A percentile compares a stretch with the other conserved stretches of the same genome.
Evolutionary conservation across 2,888 invertebrate species (phyloP).

Genomic region (Epinotia ramella): DNA sequence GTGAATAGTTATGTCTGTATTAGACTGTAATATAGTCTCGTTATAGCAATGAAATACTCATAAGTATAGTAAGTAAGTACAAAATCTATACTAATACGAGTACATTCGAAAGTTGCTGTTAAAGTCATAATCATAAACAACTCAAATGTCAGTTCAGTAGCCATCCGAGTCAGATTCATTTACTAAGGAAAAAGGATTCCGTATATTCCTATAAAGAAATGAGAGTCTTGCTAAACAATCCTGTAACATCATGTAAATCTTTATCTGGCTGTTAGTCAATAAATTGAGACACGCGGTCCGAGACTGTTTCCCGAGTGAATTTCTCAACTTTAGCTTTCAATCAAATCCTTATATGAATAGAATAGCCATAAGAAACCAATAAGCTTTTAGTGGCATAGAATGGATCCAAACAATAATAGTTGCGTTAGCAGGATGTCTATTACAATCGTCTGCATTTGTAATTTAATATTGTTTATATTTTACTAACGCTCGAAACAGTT

Average conservation of each 20-base stretch:
- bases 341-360: constrained; percentile 23
- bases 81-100: neutral
- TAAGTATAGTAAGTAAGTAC: too few species aligned
- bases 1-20: neutral
- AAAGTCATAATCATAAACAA: neutral
- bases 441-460: neutral
- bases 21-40: too few species aligned
- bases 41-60: too few species aligned
- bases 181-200: neutral
- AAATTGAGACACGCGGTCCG: constrained; percentile 21
- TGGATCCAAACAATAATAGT: neutral
- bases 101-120: neutral
- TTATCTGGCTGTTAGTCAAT: constrained; percentile 19
- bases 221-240: neutral
- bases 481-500: neutral
- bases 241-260: constrained; percentile 14
- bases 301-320: constrained; percentile 14
- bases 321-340: constrained; percentile 21
- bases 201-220: constrained; percentile 3
- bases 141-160: neutral
- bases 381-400: neutral
- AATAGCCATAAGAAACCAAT: constrained; percentile 14
- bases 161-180: neutral
- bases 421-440: neutral
- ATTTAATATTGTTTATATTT: neutral